Conservation (phyloP, 2,888 invertebrate species). For the Anoplius nigerrimus region DNA sequence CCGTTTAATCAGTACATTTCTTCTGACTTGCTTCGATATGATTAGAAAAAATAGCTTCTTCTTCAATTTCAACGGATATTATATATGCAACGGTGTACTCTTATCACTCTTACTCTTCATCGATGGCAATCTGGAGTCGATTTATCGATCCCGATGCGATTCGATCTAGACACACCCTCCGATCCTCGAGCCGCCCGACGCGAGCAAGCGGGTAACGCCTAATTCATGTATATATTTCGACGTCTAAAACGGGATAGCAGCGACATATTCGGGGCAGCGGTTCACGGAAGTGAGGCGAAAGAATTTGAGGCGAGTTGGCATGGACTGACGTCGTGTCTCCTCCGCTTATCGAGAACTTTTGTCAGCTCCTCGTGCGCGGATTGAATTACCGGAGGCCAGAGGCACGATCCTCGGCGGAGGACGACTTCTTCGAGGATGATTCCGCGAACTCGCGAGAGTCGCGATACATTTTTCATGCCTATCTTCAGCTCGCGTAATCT, state of each 20-base stretch:
- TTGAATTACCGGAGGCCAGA: constrained; percentile 37
- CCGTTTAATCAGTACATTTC: too few relatives aligned
- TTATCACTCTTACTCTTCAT: too few relatives aligned
- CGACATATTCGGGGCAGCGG: not conserved
- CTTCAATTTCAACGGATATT: too few relatives aligned
- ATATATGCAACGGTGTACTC: too few relatives aligned
- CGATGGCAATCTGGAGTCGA: too few relatives aligned
- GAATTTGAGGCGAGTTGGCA: too few relatives aligned
- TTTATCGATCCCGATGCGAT: not conserved
- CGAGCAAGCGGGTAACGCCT: not conserved
- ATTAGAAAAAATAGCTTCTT: too few relatives aligned
- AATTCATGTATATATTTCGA: constrained; percentile 1
- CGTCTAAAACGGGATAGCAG: not conserved
- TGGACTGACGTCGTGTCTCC: constrained; percentile 4
- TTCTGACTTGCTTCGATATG: too few relatives aligned
- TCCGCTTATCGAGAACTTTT: constrained; percentile 14
- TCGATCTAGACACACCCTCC: not conserved
- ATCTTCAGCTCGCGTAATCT: too few relatives aligned
- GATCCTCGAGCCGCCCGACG: too few relatives aligned
- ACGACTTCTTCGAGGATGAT: constrained; percentile 1
- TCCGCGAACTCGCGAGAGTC: constrained; percentile 33
- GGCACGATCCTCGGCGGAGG: constrained; percentile 16
- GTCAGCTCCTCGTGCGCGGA: constrained; percentile 11
- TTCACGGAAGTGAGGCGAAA: too few relatives aligned
- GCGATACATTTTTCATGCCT: constrained; percentile 46